Conservation (phyloP, 2,888 invertebrate genomes). For the Hyalella azteca region DNA sequence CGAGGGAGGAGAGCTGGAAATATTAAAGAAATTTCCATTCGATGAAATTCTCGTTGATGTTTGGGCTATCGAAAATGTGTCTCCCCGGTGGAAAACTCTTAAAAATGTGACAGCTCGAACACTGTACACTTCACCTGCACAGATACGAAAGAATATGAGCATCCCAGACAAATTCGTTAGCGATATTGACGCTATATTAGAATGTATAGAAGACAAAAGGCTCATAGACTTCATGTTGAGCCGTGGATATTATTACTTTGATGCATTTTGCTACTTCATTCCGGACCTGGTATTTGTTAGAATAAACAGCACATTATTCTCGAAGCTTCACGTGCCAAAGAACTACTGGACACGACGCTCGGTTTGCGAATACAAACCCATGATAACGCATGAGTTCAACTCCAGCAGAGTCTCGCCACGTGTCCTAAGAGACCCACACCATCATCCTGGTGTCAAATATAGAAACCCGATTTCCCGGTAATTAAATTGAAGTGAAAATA, state of each 20-base stretch:
- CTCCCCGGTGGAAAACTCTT: background rate
- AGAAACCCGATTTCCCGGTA: background rate
- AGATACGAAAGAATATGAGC: background rate
- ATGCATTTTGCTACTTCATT: slow-evolving; percentile 12
- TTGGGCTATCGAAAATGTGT: slow-evolving; percentile 1
- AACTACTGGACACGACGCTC: background rate
- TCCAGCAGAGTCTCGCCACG: background rate
- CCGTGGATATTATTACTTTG: slow-evolving; percentile 10
- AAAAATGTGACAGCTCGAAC: background rate
- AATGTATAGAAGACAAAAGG: background rate
- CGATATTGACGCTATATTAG: background rate
- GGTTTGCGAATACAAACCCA: background rate
- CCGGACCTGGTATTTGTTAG: slow-evolving; percentile 7
- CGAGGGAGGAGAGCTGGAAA: slow-evolving; percentile 26
- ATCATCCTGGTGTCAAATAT: slow-evolving; percentile 15
- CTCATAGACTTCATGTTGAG: slow-evolving; percentile 1
- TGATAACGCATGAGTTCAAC: background rate
- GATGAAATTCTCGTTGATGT: slow-evolving; percentile 8
- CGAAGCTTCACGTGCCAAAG: background rate
- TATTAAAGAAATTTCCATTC: background rate
- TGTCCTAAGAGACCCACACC: slow-evolving; percentile 15
- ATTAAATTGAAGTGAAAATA: background rate
- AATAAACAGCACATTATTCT: background rate
- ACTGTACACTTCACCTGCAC: background rate
- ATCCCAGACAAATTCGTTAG: background rate